Base-by-base conservation (phyloP, 2,797 vertebrate genomes). In the Crenuchus spilurus region DNA sequence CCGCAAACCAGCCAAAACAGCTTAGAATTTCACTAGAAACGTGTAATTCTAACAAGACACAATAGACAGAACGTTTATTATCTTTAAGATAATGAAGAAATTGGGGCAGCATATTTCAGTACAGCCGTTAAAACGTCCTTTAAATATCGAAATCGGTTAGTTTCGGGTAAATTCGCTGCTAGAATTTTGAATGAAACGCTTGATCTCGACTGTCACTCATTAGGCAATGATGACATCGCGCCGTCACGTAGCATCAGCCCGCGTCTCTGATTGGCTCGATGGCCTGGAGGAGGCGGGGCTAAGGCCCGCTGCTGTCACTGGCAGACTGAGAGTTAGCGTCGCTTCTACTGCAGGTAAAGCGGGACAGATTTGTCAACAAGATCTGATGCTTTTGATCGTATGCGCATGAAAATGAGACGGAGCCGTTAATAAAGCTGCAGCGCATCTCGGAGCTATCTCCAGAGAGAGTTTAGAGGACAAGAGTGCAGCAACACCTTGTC, bases 281-380 rank as follows among this genome's bases (percentile, higher is more conserved):
- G 6, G 6, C 22, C 52, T 14, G 0, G 1, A 66, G 33, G 74
- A 74, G 93, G 92, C 85, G 92, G 92, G 89, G 35, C 46, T 70
- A 46, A 75, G 78, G 79, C 81, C 30, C 54, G 30, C 78, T 85
- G 87, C 88, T 91, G 91, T 93, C 92, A 92, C 70, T 79, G 68
- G 63, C 79, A 90, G 89, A 90, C 88, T 89, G 85, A 80, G 80
- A 80, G 84, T 87, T 88, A 84, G 81, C 78, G 84, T 78, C 83
- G 87, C 84, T 57, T 84, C 30, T 80, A 78, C 78, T 84, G 87
- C 91, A 94, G 92, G 92, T 93, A 91, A 88, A 90, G 69, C 82
- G 80, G 82, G 81, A 88, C 84, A 61, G 75, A 71, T 77, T 80
- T 79, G 74, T 82, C 75, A 78, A 78, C 78, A 60, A 55, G 58